phyloP scores from a whole-genome alignment of 2,113 vertebrate species.

The Cricetomys ansorgei region DNA sequence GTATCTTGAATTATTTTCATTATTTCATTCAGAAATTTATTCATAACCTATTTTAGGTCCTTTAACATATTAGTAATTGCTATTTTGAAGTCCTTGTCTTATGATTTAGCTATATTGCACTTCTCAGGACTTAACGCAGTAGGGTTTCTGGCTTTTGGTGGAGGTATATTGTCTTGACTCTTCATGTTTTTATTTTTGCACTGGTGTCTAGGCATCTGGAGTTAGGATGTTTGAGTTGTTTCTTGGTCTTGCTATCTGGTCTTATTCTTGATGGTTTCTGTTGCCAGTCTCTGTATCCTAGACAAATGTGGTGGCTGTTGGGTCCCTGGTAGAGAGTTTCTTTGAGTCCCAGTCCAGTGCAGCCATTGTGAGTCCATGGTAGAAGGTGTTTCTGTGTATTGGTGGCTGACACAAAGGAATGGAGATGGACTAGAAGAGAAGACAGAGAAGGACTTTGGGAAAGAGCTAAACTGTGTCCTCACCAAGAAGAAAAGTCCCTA shows the following conservation, averaged over 20 bases:
- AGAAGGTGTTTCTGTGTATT: not conserved
- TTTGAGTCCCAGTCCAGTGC: not conserved
- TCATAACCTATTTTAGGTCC: not conserved
- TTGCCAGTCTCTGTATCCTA: not conserved
- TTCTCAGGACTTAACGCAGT: not conserved
- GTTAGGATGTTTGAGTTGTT: not conserved
- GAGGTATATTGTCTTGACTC: not conserved
- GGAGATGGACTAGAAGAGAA: not conserved
- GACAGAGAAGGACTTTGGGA: not conserved
- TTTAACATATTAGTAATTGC: not conserved
- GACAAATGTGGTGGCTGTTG: not conserved
- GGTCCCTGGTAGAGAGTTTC: not conserved
- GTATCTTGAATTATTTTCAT: not conserved
- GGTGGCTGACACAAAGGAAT: not conserved
- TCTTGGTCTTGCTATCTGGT: not conserved
- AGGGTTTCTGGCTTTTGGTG: not conserved
- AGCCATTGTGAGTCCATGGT: not conserved
- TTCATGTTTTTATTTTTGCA: not conserved
- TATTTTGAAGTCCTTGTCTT: not conserved
- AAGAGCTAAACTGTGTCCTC: not conserved
- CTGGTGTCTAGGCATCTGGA: not conserved
- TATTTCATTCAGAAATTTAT: not conserved
- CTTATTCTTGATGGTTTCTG: not conserved
- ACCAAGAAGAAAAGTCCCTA: not conserved
- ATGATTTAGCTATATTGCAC: not conserved